Conservation (phyloP, 2,113 vertebrate genomes). For the Callipepla californica region DNA sequence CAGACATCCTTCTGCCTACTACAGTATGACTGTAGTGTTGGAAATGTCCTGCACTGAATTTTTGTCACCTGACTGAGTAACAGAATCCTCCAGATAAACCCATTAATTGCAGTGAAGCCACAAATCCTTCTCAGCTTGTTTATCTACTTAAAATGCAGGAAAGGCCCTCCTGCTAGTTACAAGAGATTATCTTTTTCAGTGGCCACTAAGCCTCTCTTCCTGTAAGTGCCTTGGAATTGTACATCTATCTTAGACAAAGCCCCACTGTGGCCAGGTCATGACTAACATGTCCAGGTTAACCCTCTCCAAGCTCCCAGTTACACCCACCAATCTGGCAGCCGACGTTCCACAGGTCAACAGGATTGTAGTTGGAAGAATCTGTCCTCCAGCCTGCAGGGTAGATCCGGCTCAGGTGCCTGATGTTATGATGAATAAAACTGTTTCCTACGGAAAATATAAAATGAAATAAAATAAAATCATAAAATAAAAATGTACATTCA, state of each 20-base stretch:
- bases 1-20: neutral
- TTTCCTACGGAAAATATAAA: slow-evolving; percentile 70
- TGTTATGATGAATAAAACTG: slow-evolving; percentile 87
- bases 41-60: neutral
- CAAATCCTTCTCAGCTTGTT: neutral
- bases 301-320: neutral
- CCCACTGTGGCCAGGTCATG: neutral
- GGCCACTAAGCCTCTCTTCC: neutral
- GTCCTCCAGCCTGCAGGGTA: slow-evolving; percentile 94
- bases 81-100: neutral
- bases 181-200: neutral
- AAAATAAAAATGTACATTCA: neutral
- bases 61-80: neutral
- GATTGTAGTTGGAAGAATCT: slow-evolving; percentile 94
- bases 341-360: slow-evolving; percentile 90
- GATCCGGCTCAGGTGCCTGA: slow-evolving; percentile 90
- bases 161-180: neutral
- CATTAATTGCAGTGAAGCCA: neutral
- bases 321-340: slow-evolving; percentile 94
- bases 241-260: neutral
- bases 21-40: neutral
- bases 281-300: fast-evolving
- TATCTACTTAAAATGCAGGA: neutral
- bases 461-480: no score
- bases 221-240: neutral